phyloP scores from a whole-genome alignment of 2,113 vertebrate species.

The Apeltes quadracus region DNA sequence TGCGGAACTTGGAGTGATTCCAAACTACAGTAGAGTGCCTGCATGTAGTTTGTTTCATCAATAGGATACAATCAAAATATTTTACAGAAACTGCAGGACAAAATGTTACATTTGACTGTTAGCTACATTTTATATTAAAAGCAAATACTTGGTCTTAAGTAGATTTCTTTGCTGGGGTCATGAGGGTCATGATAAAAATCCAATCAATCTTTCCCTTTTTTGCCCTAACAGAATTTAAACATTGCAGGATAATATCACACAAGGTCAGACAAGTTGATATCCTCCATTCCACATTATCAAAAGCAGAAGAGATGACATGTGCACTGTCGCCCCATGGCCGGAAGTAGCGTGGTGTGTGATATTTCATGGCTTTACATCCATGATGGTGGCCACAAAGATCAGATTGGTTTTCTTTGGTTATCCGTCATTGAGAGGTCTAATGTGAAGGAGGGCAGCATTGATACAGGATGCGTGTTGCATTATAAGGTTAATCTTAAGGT shows the following conservation, averaged over 20 bases:
- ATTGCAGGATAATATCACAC: neutral
- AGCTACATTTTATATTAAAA: slow-evolving; percentile 14
- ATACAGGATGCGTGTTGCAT: slow-evolving; percentile 54
- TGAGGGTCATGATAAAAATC: slow-evolving; percentile 27
- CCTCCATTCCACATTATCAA: neutral
- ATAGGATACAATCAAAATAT: neutral
- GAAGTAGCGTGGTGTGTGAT: too few species aligned
- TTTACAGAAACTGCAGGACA: neutral
- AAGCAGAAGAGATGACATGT: neutral
- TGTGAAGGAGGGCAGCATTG: slow-evolving; percentile 29
- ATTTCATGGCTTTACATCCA: slow-evolving; percentile 1
- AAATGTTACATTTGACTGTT: neutral
- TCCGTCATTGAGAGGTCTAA: slow-evolving; percentile 31
- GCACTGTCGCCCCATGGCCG: neutral
- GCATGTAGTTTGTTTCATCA: neutral
- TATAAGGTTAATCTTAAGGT: slow-evolving; percentile 66
- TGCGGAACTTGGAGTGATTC: neutral
- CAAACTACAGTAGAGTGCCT: neutral
- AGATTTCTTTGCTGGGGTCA: slow-evolving; percentile 26
- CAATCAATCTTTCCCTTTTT: slow-evolving; percentile 43
- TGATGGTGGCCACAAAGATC: neutral
- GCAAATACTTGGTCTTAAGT: slow-evolving; percentile 19
- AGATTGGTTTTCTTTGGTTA: slow-evolving; percentile 14
- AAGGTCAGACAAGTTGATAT: slow-evolving; percentile 27
- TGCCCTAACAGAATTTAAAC: slow-evolving; percentile 27